Conservation (phyloP, 1,140 invertebrate species). For the Habropoda laboriosa region DNA sequence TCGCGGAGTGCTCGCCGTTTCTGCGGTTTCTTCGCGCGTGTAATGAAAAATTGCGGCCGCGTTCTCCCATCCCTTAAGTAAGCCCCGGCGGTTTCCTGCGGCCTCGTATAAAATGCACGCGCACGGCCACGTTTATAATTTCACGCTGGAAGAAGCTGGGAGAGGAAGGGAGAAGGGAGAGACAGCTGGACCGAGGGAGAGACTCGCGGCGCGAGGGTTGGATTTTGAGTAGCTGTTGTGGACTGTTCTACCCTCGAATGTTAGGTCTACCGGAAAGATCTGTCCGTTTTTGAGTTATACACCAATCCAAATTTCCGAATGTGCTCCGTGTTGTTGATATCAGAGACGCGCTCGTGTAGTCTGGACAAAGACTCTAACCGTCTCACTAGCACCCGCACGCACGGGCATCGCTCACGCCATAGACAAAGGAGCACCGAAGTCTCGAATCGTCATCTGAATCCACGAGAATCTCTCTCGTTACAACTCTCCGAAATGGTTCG, state of each 20-base stretch:
- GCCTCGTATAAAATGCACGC: slow-evolving; percentile 27
- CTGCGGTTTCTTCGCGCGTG: neutral
- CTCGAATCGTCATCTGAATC: too few species aligned
- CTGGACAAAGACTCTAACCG: too few species aligned
- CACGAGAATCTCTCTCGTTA: too few species aligned
- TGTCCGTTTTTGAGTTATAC: too few species aligned
- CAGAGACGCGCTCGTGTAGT: too few species aligned
- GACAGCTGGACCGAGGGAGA: neutral
- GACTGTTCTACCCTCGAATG: neutral
- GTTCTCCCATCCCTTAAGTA: slow-evolving; percentile 36
- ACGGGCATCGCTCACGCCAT: too few species aligned
- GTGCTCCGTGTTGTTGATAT: too few species aligned
- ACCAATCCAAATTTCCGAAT: too few species aligned
- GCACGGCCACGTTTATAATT: slow-evolving; percentile 42
- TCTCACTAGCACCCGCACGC: too few species aligned
- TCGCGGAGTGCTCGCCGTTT: slow-evolving; percentile 21
- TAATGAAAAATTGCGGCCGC: slow-evolving; percentile 52
- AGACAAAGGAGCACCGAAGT: too few species aligned
- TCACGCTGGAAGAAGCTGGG: slow-evolving; percentile 6
- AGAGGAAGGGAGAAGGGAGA: neutral
- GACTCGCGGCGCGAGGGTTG: neutral
- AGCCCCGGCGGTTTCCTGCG: slow-evolving; percentile 6
- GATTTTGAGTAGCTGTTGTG: neutral
- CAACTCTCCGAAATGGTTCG: too few species aligned
- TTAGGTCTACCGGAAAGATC: too few species aligned